Base-by-base conservation (phyloP, 2,113 vertebrate genomes). In the Nothobranchius kuhntae region DNA sequence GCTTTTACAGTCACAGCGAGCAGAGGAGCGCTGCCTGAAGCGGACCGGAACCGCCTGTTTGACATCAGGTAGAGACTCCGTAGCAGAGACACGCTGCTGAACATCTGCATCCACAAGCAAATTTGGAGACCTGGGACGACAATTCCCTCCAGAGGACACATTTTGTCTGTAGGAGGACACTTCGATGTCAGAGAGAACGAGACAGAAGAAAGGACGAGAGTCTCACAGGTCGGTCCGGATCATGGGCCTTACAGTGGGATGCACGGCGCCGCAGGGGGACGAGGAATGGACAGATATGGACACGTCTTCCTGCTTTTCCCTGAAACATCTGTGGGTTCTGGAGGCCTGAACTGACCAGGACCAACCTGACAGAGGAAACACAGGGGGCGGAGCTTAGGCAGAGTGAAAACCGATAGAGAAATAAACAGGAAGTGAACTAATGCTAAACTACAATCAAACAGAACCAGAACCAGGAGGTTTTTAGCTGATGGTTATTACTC, bases 231-330 rank as follows among this genome's bases (percentile, higher is more conserved):
- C 30, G 30, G 3, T 30, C 30, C 30, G 4, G 30, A 4, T 4
- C 30, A 40, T 13, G 36, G 0, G 9, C 44, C 88, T 85, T 66
- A 89, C 97, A 93, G 86, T 13, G 95, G 95, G 2, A 86, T 85
- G 84, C 97, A 98, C 0, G 96, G 95, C 2, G 94, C 87, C 9
- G 91, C 68, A 0, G 97, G 97, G 0, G 96, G 97, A 60, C 96
- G 95, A 38, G 96, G 95, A 53, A 98, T 95, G 68, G 95, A 94
- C 24, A 98, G 84, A 64, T 83, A 97, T 94, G 75, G 95, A 89
- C 0, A 30, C 4, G 95, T 87, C 73, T 97, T 97, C 75, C 94
- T 94, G 62, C 93, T 95, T 81, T 89, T 94, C 82, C 91, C 73
- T 0, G 91, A 90, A 51, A 87, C 68, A 4, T 95, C 93, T 63